A percentile compares a stretch with the other conserved stretches of the same genome.
phyloP scores from a whole-genome alignment of 23 tunicate genomes.

The Botrylloides violaceus region DNA sequence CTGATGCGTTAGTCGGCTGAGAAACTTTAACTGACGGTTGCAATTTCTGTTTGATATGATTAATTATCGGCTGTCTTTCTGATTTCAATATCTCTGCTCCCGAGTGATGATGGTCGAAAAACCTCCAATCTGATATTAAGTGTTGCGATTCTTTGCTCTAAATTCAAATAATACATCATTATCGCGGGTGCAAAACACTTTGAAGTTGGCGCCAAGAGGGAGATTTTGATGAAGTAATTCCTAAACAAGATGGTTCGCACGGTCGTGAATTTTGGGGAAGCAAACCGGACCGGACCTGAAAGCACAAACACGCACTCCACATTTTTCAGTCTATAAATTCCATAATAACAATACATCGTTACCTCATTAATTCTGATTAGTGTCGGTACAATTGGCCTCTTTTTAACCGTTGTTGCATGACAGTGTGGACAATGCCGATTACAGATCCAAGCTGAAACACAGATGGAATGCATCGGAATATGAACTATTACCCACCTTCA shows the following conservation, averaged over 20 bases:
- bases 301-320: neutral
- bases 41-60: slow-evolving; percentile 3
- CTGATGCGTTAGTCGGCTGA: neutral
- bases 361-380: slow-evolving; percentile 9
- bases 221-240: too few species aligned
- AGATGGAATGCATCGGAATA: neutral
- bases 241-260: too few species aligned
- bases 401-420: slow-evolving; percentile 5
- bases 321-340: too few species aligned
- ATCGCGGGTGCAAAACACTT: too few species aligned
- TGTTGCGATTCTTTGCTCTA: too few species aligned
- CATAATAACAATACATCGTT: neutral
- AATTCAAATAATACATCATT: too few species aligned
- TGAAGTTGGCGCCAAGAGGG: too few species aligned
- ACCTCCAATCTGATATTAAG: slow-evolving; percentile 18
- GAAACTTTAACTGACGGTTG: neutral
- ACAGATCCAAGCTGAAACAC: slow-evolving; percentile 12
- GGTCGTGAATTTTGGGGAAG: too few species aligned
- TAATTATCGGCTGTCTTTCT: slow-evolving; percentile 10
- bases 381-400: neutral
- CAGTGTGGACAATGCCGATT: slow-evolving; percentile 23
- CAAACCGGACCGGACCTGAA: neutral
- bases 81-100: slow-evolving; percentile 3
- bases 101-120: slow-evolving; percentile 15
- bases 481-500: neutral